Evolutionary conservation across 2,113 vertebrate genomes (phyloP), one percentile per base, ranked within the genome.

Genomic region (Felis chaus): DNA sequence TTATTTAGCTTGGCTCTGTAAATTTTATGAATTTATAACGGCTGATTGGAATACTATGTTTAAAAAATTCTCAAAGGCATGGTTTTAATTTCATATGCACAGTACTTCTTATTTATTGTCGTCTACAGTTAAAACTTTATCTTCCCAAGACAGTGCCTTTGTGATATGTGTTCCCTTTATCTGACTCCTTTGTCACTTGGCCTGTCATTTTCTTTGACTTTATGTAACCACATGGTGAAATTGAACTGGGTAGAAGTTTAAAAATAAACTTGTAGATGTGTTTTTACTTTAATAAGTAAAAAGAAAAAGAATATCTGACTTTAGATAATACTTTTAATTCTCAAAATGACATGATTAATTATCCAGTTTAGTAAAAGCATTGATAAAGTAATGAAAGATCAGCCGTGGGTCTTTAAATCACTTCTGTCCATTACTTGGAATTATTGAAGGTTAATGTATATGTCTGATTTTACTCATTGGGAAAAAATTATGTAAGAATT

Each of bases 311-410:
- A 18, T 23, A 79, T 95, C 89, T 96, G 87, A 97, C 96, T 89
- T 96, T 65, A 90, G 82, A 83, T 85, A 98, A 73, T 10, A 65
- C 65, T 96, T 97, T 97, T 90, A 90, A 73, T 89, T 98, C 94
- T 97, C 91, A 92, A 85, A 97, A 89, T 94, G 94, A 95, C 94
- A 92, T 97, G 97, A 98, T 98, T 98, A 98, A 98, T 90, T 97
- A 65, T 79, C 71, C 78, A 98, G 97, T 98, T 98, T 98, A 97
- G 84, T 89, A 89, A 84, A 97, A 90, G 65, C 87, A 97, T 93
- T 96, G 97, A 96, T 95, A 91, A 97, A 94, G 66, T 92, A 96
- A 85, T 55, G 92, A 89, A 87, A 94, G 76, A 97, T 98, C 96
- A 89, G 3, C 97, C 73, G 6, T n/a, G 78, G 89, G n/a, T 94